Base-by-base conservation (phyloP, 2,888 invertebrate species). In the Oscheius myriophilus region DNA sequence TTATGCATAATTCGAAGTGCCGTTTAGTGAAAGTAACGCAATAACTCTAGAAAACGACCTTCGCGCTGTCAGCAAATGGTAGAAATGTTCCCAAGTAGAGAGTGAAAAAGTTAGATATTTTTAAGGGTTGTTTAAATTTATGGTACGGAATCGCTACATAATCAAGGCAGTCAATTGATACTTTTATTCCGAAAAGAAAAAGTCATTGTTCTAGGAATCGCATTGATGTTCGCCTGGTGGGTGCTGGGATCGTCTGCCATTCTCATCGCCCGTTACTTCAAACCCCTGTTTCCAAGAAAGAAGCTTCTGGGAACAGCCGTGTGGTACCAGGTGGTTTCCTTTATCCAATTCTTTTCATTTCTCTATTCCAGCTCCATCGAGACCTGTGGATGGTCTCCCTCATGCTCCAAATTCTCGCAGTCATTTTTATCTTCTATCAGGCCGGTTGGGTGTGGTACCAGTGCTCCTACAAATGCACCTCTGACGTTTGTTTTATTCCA, bases 381-480 rank as follows among this genome's bases (percentile, higher is more conserved):
- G 78, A 77, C 52, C 64, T 81, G 67, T 74, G 71, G 70, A 68
- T 81, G 16, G 43, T 72, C 14, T 73, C 78, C 2, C 67, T 78
- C 7, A 45, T 75, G 14, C 65, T 81, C n/a, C 76, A 81, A 72
- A 55, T 81, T 1, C 49, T 78, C 11, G 75, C 75, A 14, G 76
- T 81, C 18, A 18, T 81, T 12, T 69, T 75, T 43, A 79, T 81
- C 42, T 81, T 79, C 66, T 78, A 76, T 58, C 81, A 81, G 54
- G 76, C 79, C 21, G 75, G 76, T 43, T 81, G 80, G 80, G 73
- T 75, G 25, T 81, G 80, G 80, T 81, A 75, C 63, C 75, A 81
- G 66, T 81, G 80, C 54, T 77, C 77, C 14, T 81, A 79, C 54
- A 73, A 73, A 63, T 81, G 80, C 67, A 72, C 76, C 21, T 73